Conservation (phyloP, 1,140 invertebrate genomes). For the Cotesia chilonis region DNA sequence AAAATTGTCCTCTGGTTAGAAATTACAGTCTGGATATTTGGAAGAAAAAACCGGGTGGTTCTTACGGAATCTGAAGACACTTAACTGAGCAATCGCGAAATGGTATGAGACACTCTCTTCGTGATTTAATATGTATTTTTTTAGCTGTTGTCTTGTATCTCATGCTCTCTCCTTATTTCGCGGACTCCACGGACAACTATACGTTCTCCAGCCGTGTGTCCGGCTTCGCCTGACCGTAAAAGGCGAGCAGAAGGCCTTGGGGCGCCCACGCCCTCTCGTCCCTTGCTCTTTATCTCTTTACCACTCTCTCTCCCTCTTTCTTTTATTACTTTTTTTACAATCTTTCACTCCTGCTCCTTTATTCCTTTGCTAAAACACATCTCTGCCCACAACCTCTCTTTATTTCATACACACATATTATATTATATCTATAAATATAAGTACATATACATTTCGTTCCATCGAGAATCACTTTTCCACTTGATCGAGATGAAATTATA, state of each 20-base stretch:
- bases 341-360: conserved; percentile 21
- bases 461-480: conserved; percentile 29
- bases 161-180: conserved; percentile 34
- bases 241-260: conserved; percentile 59
- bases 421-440: too few species aligned
- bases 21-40: background rate
- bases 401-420: background rate
- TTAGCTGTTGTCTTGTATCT: conserved; percentile 27
- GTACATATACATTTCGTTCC: background rate
- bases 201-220: conserved; percentile 44
- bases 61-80: background rate
- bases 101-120: conserved; percentile 31
- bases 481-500: conserved; percentile 26
- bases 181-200: conserved; percentile 29
- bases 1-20: too few species aligned
- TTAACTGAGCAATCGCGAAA: conserved; percentile 13
- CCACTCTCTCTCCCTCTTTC: conserved; percentile 30
- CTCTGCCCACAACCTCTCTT: background rate
- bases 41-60: background rate
- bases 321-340: conserved; percentile 32
- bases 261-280: conserved; percentile 56
- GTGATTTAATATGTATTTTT: conserved; percentile 20
- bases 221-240: conserved; percentile 54
- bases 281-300: conserved; percentile 39
- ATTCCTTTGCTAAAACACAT: conserved; percentile 17